Evolutionary conservation across 2,797 vertebrate genomes (phyloP).

Genomic region (Glyptemys insculpta): DNA sequence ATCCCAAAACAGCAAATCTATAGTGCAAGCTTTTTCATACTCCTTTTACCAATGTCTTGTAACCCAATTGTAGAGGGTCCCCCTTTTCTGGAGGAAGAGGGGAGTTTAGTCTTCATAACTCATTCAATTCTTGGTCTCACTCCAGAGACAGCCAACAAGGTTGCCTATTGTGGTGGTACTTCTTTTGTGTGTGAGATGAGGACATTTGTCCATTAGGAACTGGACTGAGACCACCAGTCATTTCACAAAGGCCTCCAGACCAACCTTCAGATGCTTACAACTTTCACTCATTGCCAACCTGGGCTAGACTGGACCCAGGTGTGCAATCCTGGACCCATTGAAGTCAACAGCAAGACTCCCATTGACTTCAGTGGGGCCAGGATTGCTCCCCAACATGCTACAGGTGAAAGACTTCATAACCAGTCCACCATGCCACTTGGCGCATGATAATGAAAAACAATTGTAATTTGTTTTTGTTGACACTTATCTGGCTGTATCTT

Average conservation of each 20-base stretch:
- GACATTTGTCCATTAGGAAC: neutral
- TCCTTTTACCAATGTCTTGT: neutral
- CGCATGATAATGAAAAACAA: neutral
- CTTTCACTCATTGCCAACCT: neutral
- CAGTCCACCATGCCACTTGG: neutral
- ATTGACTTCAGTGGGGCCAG: neutral
- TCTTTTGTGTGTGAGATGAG: neutral
- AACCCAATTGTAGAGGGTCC: neutral
- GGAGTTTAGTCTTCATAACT: neutral
- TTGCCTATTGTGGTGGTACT: neutral
- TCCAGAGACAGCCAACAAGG: neutral
- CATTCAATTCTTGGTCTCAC: neutral
- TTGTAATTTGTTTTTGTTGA: neutral
- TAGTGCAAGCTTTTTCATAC: neutral
- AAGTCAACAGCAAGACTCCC: neutral
- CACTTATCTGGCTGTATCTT: neutral
- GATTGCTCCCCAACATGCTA: neutral
- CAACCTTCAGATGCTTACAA: neutral
- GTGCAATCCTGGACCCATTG: neutral
- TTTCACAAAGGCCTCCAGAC: neutral
- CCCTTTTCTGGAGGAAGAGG: neutral
- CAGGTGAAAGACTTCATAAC: neutral
- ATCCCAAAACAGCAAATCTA: neutral
- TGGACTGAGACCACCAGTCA: neutral
- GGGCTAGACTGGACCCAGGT: neutral